phyloP scores from a whole-genome alignment of 1,140 invertebrate genomes.

The Bombus pyrosoma region DNA sequence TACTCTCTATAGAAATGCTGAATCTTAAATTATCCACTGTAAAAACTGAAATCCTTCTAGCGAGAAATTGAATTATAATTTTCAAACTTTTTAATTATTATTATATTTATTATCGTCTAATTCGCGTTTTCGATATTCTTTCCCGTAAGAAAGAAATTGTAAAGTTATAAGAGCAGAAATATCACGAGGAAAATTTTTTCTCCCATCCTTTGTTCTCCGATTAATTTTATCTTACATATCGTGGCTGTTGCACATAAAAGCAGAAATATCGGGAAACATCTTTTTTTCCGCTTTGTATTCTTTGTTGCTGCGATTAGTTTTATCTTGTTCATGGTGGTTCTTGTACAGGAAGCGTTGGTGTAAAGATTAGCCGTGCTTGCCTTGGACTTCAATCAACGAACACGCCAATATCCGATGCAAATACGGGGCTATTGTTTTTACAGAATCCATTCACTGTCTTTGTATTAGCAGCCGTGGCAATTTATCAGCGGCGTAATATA shows the following conservation, averaged over 20 bases:
- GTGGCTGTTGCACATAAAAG: not conserved
- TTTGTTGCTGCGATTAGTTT: slow-evolving; percentile 2
- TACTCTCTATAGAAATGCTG: not conserved
- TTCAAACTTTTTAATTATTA: too few species aligned
- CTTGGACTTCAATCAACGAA: slow-evolving; percentile 32
- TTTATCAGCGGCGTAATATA: slow-evolving; percentile 50
- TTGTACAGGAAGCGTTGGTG: not conserved
- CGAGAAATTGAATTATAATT: too few species aligned
- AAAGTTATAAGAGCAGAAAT: not conserved
- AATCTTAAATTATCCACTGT: not conserved
- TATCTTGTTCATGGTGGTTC: not conserved
- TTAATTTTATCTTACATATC: too few species aligned
- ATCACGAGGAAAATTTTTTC: not conserved
- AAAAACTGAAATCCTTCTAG: too few species aligned
- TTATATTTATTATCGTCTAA: too few species aligned
- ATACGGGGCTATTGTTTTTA: slow-evolving; percentile 16
- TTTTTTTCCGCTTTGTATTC: not conserved
- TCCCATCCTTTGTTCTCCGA: not conserved
- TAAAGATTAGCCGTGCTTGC: slow-evolving; percentile 11
- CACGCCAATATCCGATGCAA: slow-evolving; percentile 27
- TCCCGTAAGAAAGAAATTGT: not conserved
- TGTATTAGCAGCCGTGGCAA: slow-evolving; percentile 25
- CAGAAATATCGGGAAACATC: not conserved
- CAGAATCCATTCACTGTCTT: slow-evolving; percentile 30
- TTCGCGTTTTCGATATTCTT: too few species aligned